Conservation (phyloP, 92 coral and sea anemone genomes). For the Desmophyllum pertusum region DNA sequence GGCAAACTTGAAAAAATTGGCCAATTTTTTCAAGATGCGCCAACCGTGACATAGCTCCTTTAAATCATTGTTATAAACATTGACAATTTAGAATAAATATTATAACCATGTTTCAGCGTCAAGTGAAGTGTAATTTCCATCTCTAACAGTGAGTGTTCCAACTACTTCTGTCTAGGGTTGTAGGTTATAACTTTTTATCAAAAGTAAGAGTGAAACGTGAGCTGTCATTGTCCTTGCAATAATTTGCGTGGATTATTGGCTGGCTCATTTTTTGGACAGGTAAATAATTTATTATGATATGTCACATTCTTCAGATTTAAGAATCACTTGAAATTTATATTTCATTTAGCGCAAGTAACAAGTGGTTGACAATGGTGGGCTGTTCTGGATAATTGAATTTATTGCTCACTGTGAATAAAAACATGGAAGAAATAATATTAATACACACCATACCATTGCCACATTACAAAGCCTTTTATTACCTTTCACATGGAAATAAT, state of each 20-base stretch:
- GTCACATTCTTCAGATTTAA: background rate
- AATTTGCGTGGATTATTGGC: background rate
- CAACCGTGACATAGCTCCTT: too few species aligned
- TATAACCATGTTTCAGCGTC: too few species aligned
- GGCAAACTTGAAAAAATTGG: too few species aligned
- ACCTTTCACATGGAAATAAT: too few species aligned
- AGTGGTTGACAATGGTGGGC: background rate
- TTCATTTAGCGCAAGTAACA: background rate
- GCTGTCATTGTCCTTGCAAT: background rate
- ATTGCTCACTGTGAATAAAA: background rate
- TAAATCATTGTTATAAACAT: too few species aligned
- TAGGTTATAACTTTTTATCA: background rate
- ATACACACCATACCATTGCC: background rate
- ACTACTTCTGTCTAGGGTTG: too few species aligned
- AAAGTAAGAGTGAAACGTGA: background rate
- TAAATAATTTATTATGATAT: background rate
- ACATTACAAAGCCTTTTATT: background rate
- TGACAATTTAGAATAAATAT: too few species aligned
- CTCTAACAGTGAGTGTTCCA: too few species aligned
- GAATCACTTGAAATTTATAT: background rate
- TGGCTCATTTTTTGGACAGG: background rate
- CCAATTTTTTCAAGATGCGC: too few species aligned
- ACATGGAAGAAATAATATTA: background rate
- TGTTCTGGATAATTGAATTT: background rate
- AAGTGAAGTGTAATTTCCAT: too few species aligned